Evolutionary conservation across 2,888 invertebrate genomes (phyloP).

Genomic region (Pycnomerus fuliginosus): DNA sequence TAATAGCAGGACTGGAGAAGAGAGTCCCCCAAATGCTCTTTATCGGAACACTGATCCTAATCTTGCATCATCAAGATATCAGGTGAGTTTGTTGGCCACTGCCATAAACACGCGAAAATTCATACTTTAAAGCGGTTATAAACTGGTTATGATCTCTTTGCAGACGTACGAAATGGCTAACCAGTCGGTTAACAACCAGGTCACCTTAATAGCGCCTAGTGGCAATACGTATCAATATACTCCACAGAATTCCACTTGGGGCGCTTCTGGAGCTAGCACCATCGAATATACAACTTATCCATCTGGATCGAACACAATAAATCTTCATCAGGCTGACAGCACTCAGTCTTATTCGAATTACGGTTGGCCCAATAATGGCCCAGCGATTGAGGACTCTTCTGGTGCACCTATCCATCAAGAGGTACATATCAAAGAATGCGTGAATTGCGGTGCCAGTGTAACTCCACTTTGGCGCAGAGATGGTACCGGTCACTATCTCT

Average conservation of each 20-base stretch:
- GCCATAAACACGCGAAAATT: too few relatives aligned
- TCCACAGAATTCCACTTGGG: constrained; percentile 9
- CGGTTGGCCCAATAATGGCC: constrained; percentile 20
- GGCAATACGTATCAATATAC: constrained; percentile 44
- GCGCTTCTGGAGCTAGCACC: constrained; percentile 10
- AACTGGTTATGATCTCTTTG: constrained; percentile 9
- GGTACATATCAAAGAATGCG: constrained; percentile 70
- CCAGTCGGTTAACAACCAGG: constrained; percentile 58
- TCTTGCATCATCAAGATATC: constrained; percentile 58
- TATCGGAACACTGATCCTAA: constrained; percentile 67
- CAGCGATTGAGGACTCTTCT: constrained; percentile 23
- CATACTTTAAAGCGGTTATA: neutral
- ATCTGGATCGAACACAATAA: constrained; percentile 13
- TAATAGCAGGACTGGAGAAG: constrained; percentile 36
- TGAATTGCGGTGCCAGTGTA: constrained; percentile 64
- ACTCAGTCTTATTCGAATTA: constrained; percentile 20
- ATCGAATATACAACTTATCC: constrained; percentile 10
- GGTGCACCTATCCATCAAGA: constrained; percentile 49
- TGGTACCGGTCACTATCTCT: constrained; percentile 82
- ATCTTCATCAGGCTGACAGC: constrained; percentile 28
- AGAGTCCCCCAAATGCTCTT: constrained; percentile 61
- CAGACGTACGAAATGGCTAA: constrained; percentile 29
- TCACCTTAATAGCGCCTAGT: constrained; percentile 58
- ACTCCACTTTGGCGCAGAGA: constrained; percentile 86
- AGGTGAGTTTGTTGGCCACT: constrained; percentile 30